A percentile compares a stretch with the other conserved stretches of the same genome.
Conservation (phyloP, 2,888 invertebrate species). For the Maniola hyperantus region DNA sequence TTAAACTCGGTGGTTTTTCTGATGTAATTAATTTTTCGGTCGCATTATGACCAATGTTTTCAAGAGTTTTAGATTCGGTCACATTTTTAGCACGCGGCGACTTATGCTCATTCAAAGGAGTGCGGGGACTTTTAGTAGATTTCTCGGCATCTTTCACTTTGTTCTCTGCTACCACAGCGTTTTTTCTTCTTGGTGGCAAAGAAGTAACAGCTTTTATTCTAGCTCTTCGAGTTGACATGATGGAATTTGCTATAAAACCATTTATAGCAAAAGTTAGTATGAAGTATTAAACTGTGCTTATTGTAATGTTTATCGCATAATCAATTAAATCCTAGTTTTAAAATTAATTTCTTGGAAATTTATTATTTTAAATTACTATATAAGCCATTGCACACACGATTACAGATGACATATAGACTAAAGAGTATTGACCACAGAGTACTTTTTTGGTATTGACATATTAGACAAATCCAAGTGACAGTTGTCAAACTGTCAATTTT, state of each 20-base stretch:
- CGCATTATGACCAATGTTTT: slow-evolving; percentile 13
- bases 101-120: slow-evolving; percentile 45
- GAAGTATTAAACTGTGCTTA: background rate
- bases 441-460: too few species aligned
- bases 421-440: too few species aligned
- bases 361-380: too few species aligned
- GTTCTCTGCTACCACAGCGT: slow-evolving; percentile 51
- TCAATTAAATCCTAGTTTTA: background rate
- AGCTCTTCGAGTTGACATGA: slow-evolving; percentile 86
- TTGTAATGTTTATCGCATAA: background rate
- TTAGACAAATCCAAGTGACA: too few species aligned
- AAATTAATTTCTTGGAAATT: background rate
- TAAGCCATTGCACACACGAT: too few species aligned
- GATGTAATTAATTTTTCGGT: slow-evolving; percentile 3
- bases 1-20: slow-evolving; percentile 5
- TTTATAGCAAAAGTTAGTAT: background rate
- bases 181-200: slow-evolving; percentile 81
- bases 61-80: background rate
- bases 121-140: slow-evolving; percentile 51
- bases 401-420: too few species aligned
- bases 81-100: slow-evolving; percentile 34
- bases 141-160: slow-evolving; percentile 45
- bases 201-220: slow-evolving; percentile 89
- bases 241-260: slow-evolving; percentile 13
- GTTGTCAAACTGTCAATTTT: too few species aligned